phyloP scores from a whole-genome alignment of 2,888 invertebrate species.

The Nemotelus pantherinus region DNA sequence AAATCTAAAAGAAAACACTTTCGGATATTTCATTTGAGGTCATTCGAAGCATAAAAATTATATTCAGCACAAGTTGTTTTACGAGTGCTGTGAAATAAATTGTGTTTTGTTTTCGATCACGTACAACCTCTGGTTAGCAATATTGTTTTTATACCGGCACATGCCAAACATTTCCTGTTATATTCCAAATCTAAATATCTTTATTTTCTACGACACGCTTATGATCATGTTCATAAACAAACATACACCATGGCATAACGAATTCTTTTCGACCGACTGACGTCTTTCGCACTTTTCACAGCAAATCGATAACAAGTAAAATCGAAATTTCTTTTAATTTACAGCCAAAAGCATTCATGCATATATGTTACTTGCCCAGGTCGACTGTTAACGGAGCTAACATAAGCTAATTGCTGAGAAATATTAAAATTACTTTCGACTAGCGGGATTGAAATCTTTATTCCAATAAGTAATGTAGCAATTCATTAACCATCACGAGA shows the following conservation, averaged over 20 bases:
- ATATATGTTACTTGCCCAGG: constrained; percentile 4
- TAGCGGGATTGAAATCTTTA: constrained; percentile 18
- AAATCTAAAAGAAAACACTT: too few relatives aligned
- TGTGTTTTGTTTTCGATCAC: too few relatives aligned
- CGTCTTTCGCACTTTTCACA: background rate
- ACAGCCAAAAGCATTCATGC: background rate
- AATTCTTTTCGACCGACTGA: background rate
- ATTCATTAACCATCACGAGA: background rate
- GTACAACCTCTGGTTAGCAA: too few relatives aligned
- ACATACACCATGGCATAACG: background rate
- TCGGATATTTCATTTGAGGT: too few relatives aligned
- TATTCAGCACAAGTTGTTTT: too few relatives aligned
- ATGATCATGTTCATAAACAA: background rate
- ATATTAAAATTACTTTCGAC: constrained; percentile 24
- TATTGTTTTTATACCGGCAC: too few relatives aligned
- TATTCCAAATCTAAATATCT: background rate
- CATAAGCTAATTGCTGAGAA: constrained; percentile 31
- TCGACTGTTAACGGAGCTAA: constrained; percentile 29
- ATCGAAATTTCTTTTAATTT: constrained; percentile 11
- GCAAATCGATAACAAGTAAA: constrained; percentile 1
- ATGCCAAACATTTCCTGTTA: background rate
- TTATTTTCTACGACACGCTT: background rate
- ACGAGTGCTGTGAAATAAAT: too few relatives aligned
- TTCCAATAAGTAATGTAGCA: constrained; percentile 21
- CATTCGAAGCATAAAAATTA: too few relatives aligned